Evolutionary conservation across 1,140 invertebrate species (phyloP).

Genomic region (Rhagoletis pomonella): DNA sequence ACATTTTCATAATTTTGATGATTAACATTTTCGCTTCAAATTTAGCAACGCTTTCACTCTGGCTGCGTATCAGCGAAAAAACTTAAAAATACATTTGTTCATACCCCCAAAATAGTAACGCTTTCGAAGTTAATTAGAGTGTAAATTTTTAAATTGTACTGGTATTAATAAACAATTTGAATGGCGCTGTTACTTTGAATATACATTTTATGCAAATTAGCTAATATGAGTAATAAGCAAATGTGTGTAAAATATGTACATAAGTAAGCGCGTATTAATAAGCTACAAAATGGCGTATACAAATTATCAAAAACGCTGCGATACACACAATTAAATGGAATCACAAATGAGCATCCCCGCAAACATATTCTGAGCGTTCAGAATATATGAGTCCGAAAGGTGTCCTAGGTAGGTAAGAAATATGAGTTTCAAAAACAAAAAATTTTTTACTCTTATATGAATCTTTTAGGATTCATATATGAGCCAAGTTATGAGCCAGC

Average conservation of each 20-base stretch:
- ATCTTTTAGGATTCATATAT: no score
- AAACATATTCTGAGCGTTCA: no score
- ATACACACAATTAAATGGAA: not conserved
- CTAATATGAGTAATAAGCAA: constrained; percentile 23
- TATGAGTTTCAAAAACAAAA: no score
- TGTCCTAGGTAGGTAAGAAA: no score
- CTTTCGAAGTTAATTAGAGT: constrained; percentile 32
- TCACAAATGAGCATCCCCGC: not conserved
- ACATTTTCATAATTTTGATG: no score
- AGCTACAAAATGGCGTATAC: constrained; percentile 5
- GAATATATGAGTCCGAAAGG: no score
- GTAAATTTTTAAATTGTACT: constrained; percentile 31
- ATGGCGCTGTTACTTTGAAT: not conserved
- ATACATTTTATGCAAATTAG: constrained; percentile 43
- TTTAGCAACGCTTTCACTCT: not conserved
- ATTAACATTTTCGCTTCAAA: no score
- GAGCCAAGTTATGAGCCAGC: no score
- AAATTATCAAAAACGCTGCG: not conserved
- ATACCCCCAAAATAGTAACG: not conserved
- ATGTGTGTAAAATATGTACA: not conserved
- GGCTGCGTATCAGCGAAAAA: not conserved
- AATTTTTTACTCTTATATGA: no score
- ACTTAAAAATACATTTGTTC: not conserved
- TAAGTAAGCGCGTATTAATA: not conserved
- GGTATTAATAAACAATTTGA: not conserved